phyloP scores from a whole-genome alignment of 2,888 invertebrate species.

The Homarus gammarus region DNA sequence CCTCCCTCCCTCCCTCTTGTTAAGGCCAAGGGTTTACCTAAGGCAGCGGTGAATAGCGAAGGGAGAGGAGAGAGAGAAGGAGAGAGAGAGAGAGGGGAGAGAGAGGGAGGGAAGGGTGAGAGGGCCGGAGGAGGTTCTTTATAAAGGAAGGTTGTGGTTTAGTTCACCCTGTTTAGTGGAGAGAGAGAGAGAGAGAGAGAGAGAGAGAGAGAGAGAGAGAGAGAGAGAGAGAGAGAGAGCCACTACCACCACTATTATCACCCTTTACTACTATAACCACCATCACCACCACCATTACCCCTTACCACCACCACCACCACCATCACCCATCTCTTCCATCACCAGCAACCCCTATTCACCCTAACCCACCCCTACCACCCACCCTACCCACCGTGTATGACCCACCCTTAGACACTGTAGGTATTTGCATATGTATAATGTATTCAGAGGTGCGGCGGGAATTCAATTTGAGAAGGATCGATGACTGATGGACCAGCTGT shows the following conservation, averaged over 20 bases:
- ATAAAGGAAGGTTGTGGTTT: background rate
- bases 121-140: no score
- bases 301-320: no score
- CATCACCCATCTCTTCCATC: no score
- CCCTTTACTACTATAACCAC: no score
- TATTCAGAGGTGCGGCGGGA: constrained; percentile 25
- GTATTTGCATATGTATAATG: constrained; percentile 47
- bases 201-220: no score
- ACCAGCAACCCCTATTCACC: background rate
- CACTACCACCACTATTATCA: no score
- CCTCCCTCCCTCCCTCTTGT: no score
- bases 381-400: background rate
- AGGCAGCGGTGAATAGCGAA: background rate
- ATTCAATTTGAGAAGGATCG: constrained; percentile 30
- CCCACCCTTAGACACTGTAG: background rate
- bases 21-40: no score
- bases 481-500: background rate
- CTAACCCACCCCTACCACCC: background rate
- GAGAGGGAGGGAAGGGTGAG: background rate
- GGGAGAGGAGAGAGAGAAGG: background rate
- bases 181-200: background rate
- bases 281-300: background rate
- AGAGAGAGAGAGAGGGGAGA: no score
- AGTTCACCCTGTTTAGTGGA: background rate
- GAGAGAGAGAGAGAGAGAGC: background rate